Evolutionary conservation across 2,113 vertebrate species (phyloP).

Genomic region (Arothron firmamentum): DNA sequence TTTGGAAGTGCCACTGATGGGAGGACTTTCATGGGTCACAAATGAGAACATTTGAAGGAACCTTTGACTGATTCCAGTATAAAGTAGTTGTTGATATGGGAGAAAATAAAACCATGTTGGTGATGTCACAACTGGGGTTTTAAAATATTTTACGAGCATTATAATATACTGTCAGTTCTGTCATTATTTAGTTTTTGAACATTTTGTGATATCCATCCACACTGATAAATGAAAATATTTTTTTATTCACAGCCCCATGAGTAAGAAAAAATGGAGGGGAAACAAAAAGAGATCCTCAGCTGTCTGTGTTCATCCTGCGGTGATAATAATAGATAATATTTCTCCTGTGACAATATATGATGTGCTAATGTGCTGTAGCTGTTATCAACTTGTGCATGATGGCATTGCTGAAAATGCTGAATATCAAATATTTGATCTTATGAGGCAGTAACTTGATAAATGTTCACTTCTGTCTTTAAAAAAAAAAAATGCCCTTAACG

Average conservation of each 20-base stretch:
- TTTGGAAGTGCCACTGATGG: slow-evolving; percentile 32
- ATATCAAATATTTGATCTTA: no score
- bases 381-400: slow-evolving; percentile 1
- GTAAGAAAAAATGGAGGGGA: slow-evolving; percentile 2
- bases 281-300: slow-evolving; percentile 2
- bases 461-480: no score
- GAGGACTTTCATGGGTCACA: not conserved
- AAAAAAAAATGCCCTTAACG: no score
- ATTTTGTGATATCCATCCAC: not conserved
- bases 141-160: no score
- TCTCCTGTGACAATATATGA: not conserved
- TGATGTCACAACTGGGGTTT: no score
- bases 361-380: slow-evolving; percentile 1
- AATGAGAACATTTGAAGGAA: no score
- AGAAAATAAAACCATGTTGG: no score
- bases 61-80: no score
- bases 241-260: slow-evolving; percentile 1
- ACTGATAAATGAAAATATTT: not conserved
- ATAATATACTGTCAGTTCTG: not conserved
- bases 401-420: slow-evolving; percentile 2
- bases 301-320: no score
- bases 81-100: no score
- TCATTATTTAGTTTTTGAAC: not conserved
- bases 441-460: no score
- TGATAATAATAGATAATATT: slow-evolving; percentile 16